A percentile compares a stretch with the other conserved stretches of the same genome.
These are phyloP conservation scores for Furnarius figulus DNA, from an alignment of 2,113 vertebrate genomes.

Conservation along the genomic window DNA sequence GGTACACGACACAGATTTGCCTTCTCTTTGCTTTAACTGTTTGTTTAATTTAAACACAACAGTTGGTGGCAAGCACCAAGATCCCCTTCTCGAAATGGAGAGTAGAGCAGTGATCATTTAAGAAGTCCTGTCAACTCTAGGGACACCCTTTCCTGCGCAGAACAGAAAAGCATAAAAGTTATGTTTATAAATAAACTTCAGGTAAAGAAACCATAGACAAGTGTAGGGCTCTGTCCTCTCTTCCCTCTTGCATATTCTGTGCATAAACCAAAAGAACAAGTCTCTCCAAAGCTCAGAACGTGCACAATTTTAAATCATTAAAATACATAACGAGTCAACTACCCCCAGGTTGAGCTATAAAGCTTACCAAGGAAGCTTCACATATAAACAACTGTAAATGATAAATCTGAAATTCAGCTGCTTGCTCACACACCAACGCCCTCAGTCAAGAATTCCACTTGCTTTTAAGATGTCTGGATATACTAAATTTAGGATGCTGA, in stretches of 20 bases:
- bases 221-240: background rate
- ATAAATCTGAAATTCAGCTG: conserved; percentile 29
- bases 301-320: background rate
- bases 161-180: background rate
- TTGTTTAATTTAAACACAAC: background rate
- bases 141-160: background rate
- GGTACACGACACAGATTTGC: background rate
- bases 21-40: background rate
- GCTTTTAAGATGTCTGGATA: background rate
- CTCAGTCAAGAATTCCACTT: conserved; percentile 8
- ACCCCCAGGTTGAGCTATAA: background rate
- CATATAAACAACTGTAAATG: background rate
- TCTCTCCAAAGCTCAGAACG: background rate
- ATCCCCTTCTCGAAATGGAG: background rate
- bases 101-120: background rate
- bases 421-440: conserved; percentile 15
- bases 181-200: background rate
- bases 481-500: conserved; percentile 13
- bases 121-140: background rate
- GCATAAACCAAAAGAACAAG: background rate
- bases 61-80: background rate
- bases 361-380: background rate
- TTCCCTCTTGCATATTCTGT: background rate
- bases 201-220: background rate
- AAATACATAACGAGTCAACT: background rate